Conservation (phyloP, 2,113 vertebrate genomes). For the cat (Felis catus) region DNA sequence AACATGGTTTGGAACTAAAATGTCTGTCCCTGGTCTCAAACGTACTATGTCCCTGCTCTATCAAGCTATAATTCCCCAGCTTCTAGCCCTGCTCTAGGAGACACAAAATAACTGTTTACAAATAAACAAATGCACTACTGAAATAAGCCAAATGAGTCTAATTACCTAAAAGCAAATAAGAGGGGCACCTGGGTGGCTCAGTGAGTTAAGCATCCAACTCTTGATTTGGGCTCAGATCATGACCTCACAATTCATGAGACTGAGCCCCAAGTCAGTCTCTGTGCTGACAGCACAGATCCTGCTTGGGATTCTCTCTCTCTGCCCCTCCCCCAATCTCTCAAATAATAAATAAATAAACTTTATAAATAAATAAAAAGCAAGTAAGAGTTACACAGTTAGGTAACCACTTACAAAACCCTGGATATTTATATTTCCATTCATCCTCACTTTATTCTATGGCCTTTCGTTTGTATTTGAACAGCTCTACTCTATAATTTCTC, state of each 20-base stretch:
- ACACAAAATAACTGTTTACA: conserved; percentile 3
- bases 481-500: neutral
- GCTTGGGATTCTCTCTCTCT: no score
- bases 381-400: neutral
- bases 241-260: no score
- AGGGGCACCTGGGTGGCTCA: neutral
- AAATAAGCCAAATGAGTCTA: neutral
- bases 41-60: neutral
- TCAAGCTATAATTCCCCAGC: neutral
- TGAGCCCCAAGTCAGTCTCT: no score
- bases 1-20: neutral
- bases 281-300: no score
- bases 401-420: neutral
- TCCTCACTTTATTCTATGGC: neutral
- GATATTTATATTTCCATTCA: neutral
- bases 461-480: neutral
- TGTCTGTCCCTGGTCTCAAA: neutral
- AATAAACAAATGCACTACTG: neutral
- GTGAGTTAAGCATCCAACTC: no score
- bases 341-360: no score
- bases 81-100: neutral
- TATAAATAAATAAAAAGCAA: conserved; percentile 12
- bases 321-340: no score
- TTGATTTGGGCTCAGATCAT: no score
- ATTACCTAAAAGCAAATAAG: conserved; percentile 34